A percentile compares a stretch with the other conserved stretches of the same genome.
Evolutionary conservation across 1,140 invertebrate genomes (phyloP).

Genomic region (Formica exsecta): DNA sequence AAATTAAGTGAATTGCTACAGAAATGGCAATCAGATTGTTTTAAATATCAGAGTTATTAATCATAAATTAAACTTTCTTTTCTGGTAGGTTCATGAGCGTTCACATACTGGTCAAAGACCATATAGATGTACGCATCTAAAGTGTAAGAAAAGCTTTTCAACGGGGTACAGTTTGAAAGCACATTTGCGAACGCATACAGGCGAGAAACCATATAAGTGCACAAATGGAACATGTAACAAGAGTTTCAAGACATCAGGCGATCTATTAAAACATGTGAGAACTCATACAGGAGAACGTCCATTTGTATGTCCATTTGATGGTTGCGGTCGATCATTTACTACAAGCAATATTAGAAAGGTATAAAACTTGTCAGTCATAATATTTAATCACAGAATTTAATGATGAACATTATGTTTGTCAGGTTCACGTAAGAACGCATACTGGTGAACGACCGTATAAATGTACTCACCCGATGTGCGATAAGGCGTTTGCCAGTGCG

Average conservation of each 20-base stretch:
- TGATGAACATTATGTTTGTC: not conserved
- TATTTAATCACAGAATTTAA: not conserved
- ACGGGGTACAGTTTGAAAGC: constrained; percentile 91
- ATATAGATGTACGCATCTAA: constrained; percentile 88
- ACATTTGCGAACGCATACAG: constrained; percentile 90
- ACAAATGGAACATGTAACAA: constrained; percentile 88
- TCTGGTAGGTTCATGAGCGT: constrained; percentile 88
- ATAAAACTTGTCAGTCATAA: not conserved
- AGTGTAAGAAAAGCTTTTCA: constrained; percentile 90
- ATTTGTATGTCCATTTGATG: constrained; percentile 89
- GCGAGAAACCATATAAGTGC: constrained; percentile 91
- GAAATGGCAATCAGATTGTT: not conserved
- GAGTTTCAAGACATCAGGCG: constrained; percentile 90
- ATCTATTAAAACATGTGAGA: constrained; percentile 90
- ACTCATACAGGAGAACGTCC: constrained; percentile 91
- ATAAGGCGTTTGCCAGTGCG: constrained; percentile 89
- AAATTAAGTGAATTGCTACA: not conserved
- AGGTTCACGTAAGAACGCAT: constrained; percentile 87
- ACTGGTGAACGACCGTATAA: constrained; percentile 90
- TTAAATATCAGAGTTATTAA: not conserved
- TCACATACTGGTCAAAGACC: constrained; percentile 89
- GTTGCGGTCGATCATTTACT: constrained; percentile 90
- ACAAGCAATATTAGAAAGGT: constrained; percentile 92
- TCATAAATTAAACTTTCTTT: constrained; percentile 18
- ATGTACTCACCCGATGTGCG: constrained; percentile 88